These are phyloP conservation scores for Loriculus beryllinus DNA, from an alignment of 2,797 vertebrate species.

Conservation along the genomic window DNA sequence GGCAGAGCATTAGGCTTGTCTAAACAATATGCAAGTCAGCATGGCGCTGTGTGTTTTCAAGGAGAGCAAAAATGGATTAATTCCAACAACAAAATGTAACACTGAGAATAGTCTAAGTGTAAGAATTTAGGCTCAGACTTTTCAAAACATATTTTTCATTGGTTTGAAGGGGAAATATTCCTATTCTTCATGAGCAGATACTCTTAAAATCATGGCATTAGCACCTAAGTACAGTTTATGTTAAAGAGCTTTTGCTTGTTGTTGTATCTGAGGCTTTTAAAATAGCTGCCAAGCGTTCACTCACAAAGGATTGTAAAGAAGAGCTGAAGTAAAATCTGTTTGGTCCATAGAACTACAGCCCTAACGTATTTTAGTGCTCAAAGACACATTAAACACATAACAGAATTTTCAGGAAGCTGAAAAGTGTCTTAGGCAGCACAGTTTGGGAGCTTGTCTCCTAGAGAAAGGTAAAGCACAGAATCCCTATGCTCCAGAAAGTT, in stretches of 20 bases:
- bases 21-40: slow-evolving; percentile 45
- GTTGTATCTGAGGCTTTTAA: not conserved
- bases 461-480: not conserved
- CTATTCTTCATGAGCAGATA: not conserved
- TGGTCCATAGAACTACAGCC: not conserved
- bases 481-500: not conserved
- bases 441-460: not conserved
- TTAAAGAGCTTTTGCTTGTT: not conserved
- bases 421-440: not conserved
- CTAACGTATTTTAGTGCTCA: not conserved
- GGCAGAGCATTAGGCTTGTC: not conserved
- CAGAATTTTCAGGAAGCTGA: not conserved
- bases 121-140: not conserved
- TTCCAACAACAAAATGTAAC: not conserved
- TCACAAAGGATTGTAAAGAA: not conserved
- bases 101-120: not conserved
- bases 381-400: not conserved
- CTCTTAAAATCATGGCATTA: not conserved
- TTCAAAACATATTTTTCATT: not conserved
- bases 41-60: not conserved
- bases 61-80: slow-evolving; percentile 6
- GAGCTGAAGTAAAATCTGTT: not conserved
- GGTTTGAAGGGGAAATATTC: not conserved
- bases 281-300: not conserved
- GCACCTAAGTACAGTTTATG: not conserved